Evolutionary conservation across 2,888 invertebrate genomes (phyloP).

Genomic region (Tetragnatha montana): DNA sequence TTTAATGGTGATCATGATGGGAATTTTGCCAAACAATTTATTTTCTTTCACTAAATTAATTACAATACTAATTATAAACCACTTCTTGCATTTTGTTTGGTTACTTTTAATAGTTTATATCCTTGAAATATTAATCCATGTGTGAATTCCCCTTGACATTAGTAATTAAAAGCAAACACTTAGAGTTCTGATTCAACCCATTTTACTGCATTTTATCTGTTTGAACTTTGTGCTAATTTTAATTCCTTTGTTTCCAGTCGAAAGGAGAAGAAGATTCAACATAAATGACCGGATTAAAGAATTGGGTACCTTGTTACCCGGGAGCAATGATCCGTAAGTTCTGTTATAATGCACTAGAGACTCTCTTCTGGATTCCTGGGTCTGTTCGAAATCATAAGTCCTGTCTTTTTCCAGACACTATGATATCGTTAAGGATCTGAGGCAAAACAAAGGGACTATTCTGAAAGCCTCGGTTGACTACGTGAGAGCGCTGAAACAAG

Average conservation of each 20-base stretch:
- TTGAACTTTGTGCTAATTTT: no score
- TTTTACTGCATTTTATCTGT: no score
- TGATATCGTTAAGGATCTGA: conserved; percentile 90
- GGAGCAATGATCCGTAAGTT: conserved; percentile 88
- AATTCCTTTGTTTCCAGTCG: conserved; percentile 81
- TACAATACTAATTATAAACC: no score
- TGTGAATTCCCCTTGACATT: no score
- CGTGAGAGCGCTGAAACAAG: conserved; percentile 86
- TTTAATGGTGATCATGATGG: no score
- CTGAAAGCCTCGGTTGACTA: conserved; percentile 98
- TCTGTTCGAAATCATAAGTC: background rate
- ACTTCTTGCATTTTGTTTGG: no score
- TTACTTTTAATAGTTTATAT: no score
- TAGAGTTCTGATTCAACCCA: no score
- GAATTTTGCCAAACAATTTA: no score
- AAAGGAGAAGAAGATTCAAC: conserved; percentile 94
- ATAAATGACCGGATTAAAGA: conserved; percentile 99
- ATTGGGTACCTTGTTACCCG: conserved; percentile 93
- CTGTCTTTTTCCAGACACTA: conserved; percentile 80
- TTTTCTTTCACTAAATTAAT: no score
- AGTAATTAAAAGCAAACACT: no score
- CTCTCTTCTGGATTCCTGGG: background rate
- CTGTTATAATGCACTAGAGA: background rate
- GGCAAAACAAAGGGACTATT: conserved; percentile 96
- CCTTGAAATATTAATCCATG: no score